Evolutionary conservation across 2,113 vertebrate genomes (phyloP).

Genomic region (Cyrtonyx montezumae): DNA sequence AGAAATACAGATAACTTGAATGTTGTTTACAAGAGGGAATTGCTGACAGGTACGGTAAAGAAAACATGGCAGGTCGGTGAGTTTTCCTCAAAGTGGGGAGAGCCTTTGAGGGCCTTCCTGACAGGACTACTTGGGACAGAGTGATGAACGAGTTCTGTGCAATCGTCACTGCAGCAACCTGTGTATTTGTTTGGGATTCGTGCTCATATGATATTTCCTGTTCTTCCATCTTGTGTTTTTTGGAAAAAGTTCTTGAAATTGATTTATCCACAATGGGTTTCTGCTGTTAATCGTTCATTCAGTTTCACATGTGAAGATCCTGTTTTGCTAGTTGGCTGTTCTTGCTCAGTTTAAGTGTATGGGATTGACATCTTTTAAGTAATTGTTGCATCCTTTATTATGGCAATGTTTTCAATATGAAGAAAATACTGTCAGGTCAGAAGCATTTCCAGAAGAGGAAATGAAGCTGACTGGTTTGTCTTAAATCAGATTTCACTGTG

Average conservation of each 20-base stretch:
- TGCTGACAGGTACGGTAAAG: not conserved
- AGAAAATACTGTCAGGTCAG: not conserved
- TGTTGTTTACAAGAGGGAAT: not conserved
- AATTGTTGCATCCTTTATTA: not conserved
- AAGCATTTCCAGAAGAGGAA: not conserved
- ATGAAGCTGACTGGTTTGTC: not conserved
- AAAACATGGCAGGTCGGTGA: not conserved
- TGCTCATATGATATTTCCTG: not conserved
- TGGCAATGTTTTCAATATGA: not conserved
- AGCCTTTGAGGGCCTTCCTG: not conserved
- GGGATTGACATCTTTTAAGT: not conserved
- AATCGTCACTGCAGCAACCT: not conserved
- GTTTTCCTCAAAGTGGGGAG: too few species aligned
- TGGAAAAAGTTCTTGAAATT: not conserved
- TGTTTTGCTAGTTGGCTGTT: not conserved
- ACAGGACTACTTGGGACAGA: not conserved
- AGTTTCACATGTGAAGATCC: too few species aligned
- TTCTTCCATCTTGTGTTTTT: not conserved
- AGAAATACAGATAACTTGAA: not conserved
- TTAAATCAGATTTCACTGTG: conserved; percentile 18
- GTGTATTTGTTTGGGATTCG: not conserved
- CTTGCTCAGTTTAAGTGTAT: not conserved
- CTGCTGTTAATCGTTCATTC: not conserved
- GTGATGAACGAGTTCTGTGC: not conserved
- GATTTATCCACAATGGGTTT: not conserved